Conservation (phyloP, 2,797 vertebrate genomes). For the Clarias laeviceps region DNA sequence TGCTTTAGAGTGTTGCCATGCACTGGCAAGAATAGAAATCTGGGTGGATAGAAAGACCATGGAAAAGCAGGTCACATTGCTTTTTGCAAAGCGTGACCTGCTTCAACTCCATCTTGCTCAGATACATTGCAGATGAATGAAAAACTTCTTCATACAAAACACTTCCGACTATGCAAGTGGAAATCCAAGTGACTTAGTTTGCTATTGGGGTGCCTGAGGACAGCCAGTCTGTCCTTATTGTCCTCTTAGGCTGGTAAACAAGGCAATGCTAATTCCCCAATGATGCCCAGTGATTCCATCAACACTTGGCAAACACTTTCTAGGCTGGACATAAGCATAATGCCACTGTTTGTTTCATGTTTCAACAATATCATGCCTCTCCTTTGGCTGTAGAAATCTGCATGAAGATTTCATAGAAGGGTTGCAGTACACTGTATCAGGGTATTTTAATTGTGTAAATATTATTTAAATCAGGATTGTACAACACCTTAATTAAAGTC, state of each 20-base stretch:
- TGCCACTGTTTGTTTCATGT: constrained; percentile 65
- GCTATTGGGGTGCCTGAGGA: constrained; percentile 40
- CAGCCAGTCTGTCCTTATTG: constrained; percentile 56
- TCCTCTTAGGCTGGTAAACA: constrained; percentile 68
- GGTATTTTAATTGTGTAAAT: not conserved
- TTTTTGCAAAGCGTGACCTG: not conserved
- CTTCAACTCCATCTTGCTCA: not conserved
- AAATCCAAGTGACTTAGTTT: constrained; percentile 22
- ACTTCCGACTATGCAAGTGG: not conserved
- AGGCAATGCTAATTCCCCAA: constrained; percentile 66
- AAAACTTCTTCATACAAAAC: not conserved
- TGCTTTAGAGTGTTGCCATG: not conserved
- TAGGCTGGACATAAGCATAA: constrained; percentile 61
- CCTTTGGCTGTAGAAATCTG: constrained; percentile 26
- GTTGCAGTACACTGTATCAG: not conserved
- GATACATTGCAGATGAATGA: not conserved
- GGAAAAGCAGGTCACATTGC: not conserved
- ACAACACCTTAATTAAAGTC: not conserved
- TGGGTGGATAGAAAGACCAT: not conserved
- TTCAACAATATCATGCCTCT: constrained; percentile 69
- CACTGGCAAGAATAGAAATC: not conserved
- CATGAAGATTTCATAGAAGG: constrained; percentile 20
- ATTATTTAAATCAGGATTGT: not conserved
- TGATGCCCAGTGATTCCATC: constrained; percentile 70
- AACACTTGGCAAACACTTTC: constrained; percentile 67